These are phyloP conservation scores for Cathartes aura DNA, from an alignment of 2,113 vertebrate genomes.

Conservation along the genomic window DNA sequence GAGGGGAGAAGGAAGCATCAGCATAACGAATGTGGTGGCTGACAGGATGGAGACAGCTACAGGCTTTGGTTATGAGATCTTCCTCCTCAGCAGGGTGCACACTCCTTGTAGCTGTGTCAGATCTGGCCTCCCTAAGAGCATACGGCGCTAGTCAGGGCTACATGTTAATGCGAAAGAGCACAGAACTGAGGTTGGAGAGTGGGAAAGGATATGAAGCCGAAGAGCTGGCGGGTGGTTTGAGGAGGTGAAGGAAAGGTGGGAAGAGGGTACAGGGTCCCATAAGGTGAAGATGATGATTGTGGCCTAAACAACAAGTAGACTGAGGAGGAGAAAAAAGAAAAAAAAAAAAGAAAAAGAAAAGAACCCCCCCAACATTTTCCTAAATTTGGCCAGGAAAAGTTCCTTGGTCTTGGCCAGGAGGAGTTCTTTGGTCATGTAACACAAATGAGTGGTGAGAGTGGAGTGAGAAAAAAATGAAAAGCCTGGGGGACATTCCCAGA, in stretches of 20 bases:
- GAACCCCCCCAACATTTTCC: fast-evolving
- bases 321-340: not conserved
- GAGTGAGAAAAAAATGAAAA: not conserved
- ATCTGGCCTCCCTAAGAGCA: not conserved
- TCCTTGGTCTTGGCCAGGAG: not conserved
- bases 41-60: not conserved
- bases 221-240: not conserved
- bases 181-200: not conserved
- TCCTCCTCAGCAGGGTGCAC: not conserved
- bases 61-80: not conserved
- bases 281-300: not conserved
- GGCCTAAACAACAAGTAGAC: not conserved
- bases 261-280: not conserved
- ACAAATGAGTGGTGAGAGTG: not conserved
- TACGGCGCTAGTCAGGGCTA: fast-evolving
- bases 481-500: fast-evolving
- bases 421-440: not conserved
- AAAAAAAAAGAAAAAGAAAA: too few relatives aligned
- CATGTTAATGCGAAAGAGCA: not conserved
- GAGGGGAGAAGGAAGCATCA: not conserved
- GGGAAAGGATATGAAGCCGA: not conserved
- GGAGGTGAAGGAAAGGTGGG: not conserved
- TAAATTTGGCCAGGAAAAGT: not conserved
- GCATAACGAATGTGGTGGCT: not conserved
- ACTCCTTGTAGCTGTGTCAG: not conserved